Evolutionary conservation across 2,797 vertebrate genomes (phyloP).

Genomic region (Argya squamiceps): DNA sequence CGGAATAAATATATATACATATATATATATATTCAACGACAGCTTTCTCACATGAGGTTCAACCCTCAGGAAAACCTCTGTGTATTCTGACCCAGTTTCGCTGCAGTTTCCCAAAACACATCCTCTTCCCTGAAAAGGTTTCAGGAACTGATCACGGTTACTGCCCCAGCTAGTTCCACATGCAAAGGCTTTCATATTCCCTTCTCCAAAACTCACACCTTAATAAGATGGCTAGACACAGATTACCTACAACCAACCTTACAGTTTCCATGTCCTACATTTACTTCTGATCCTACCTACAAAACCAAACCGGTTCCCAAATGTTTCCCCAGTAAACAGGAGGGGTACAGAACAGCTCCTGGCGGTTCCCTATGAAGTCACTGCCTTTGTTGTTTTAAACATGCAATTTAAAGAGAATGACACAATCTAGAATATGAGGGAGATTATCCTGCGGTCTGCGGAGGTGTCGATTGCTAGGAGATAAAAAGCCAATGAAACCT

Average conservation of each 20-base stretch:
- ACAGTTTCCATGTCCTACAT: slow-evolving; percentile 59
- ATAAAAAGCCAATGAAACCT: slow-evolving; percentile 59
- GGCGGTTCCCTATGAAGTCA: slow-evolving; percentile 75
- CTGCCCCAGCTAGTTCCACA: slow-evolving; percentile 29
- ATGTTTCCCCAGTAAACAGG: slow-evolving; percentile 63
- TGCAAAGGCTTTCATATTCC: not conserved
- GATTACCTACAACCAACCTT: slow-evolving; percentile 28
- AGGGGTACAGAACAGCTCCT: slow-evolving; percentile 51
- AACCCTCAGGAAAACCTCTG: not conserved
- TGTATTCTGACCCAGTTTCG: not conserved
- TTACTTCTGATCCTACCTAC: slow-evolving; percentile 69
- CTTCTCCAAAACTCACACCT: not conserved
- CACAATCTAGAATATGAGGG: slow-evolving; percentile 57
- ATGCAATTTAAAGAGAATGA: slow-evolving; percentile 74
- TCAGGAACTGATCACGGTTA: not conserved
- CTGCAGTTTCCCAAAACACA: not conserved
- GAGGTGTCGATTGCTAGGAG: slow-evolving; percentile 52
- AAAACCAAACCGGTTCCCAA: slow-evolving; percentile 74
- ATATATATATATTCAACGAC: not conserved
- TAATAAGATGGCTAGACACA: slow-evolving; percentile 39
- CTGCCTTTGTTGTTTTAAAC: slow-evolving; percentile 76
- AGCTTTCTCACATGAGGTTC: not conserved
- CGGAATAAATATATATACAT: not conserved
- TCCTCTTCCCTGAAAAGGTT: not conserved
- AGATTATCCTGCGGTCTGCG: slow-evolving; percentile 59